Base-by-base conservation (phyloP, 2,888 invertebrate genomes). In the Andrena bicolor region DNA sequence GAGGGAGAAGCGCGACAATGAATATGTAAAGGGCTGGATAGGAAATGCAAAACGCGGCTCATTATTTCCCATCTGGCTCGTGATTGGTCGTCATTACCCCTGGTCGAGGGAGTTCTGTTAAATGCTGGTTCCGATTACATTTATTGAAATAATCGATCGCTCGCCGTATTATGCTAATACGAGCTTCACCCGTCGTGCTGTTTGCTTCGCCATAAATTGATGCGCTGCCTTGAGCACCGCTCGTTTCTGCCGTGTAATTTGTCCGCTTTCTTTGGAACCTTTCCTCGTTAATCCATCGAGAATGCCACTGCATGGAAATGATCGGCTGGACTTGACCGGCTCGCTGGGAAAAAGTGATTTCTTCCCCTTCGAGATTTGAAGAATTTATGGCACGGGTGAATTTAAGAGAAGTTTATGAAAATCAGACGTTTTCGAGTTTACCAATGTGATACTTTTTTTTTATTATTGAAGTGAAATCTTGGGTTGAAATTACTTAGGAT, bases 71-170 rank as follows among this genome's bases (percentile, higher is more conserved):
- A 80, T 80, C 63, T 49, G 23, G 4, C 20, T 6, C 16, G 53
- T 30, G 53, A 85, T 85, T 65, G 41, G 49, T 53, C 53, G 74
- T 68, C 71, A 66, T 77, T 84, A 84, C 64, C 61, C 41, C n/a
- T n/a, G 80, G 78, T 82, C 83, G 66, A 63, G 48, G 20, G 65
- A 75, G 53, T 66, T 51, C 74, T 41, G 35, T n/a, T 84, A 86
- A 86, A 58, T 66, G 69, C 60, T 26, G 82, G 84, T 80, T 82
- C 65, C 51, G 72, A 76, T 86, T 82, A 84, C 86, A 69, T 87
- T 86, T 85, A 86, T 86, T 83, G 87, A 85, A 83, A 85, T 86
- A 80, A 86, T 87, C 69, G 76, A 76, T 80, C 87, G 60, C 41
- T 73, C 61, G 49, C 26, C 60, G 58, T 58, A 76, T 84, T 84